Evolutionary conservation across 92 coral and sea anemone genomes (phyloP).

Genomic region (Palythoa grandiflora): DNA sequence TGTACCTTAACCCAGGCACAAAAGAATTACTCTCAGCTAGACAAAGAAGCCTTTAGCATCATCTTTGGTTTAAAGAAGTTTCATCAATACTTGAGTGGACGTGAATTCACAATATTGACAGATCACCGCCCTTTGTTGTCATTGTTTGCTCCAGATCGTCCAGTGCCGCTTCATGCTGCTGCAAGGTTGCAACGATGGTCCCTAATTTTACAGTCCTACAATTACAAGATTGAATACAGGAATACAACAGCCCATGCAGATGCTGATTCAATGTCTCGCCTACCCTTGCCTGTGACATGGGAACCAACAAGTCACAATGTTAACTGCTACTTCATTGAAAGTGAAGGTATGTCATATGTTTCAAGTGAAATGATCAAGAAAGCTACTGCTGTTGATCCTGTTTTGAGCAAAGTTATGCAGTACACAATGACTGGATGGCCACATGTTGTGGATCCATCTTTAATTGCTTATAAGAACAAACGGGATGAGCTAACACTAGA

Average conservation of each 20-base stretch:
- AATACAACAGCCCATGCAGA: slow-evolving; percentile 10
- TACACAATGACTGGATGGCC: slow-evolving; percentile 36
- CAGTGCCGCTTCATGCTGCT: not conserved
- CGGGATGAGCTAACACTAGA: slow-evolving; percentile 58
- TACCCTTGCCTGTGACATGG: slow-evolving; percentile 30
- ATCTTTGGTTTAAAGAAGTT: not conserved
- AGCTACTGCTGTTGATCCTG: slow-evolving; percentile 48
- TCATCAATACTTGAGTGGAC: not conserved
- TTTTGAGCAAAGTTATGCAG: slow-evolving; percentile 30
- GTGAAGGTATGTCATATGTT: slow-evolving; percentile 45
- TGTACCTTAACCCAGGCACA: slow-evolving; percentile 49
- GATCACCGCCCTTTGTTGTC: not conserved
- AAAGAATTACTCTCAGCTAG: not conserved
- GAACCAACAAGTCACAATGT: slow-evolving; percentile 60
- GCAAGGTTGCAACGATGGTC: slow-evolving; percentile 4
- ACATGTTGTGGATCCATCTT: slow-evolving; percentile 36
- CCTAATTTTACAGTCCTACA: slow-evolving; percentile 29
- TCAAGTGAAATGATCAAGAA: slow-evolving; percentile 43
- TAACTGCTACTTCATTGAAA: slow-evolving; percentile 58
- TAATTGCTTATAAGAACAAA: slow-evolving; percentile 34
- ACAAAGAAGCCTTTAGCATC: too few species aligned
- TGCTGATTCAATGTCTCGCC: slow-evolving; percentile 2
- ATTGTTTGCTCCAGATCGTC: slow-evolving; percentile 16
- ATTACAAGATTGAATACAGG: slow-evolving; percentile 51
- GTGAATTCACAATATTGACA: slow-evolving; percentile 18